A percentile compares a stretch with the other conserved stretches of the same genome.
phyloP scores from a whole-genome alignment of 2,888 invertebrate genomes.

The Caenorhabditis wallacei region DNA sequence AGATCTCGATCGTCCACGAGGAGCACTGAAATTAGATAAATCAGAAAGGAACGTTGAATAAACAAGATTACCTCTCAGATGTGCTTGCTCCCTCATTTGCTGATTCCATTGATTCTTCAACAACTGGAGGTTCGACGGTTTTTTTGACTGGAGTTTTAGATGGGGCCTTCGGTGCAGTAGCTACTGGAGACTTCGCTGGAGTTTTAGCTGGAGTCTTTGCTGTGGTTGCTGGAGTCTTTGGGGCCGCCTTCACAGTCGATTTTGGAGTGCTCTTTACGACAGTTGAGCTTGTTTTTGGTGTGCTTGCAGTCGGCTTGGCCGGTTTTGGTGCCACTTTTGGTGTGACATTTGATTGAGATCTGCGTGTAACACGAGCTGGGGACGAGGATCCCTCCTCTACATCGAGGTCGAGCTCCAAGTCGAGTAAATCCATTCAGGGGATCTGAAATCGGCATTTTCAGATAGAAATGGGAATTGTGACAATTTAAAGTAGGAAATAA shows the following conservation, averaged over 20 bases:
- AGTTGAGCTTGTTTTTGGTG: background rate
- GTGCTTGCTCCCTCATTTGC: background rate
- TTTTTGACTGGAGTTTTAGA: background rate
- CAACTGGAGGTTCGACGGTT: no score
- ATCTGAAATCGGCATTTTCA: slow-evolving; percentile 11
- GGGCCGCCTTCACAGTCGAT: background rate
- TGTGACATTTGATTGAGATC: slow-evolving; percentile 25
- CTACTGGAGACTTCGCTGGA: background rate
- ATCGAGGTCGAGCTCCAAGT: slow-evolving; percentile 48
- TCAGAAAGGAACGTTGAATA: background rate
- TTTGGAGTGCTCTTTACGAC: background rate
- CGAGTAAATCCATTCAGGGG: slow-evolving; percentile 45
- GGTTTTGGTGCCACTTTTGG: slow-evolving; percentile 11
- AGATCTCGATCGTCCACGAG: slow-evolving; percentile 12
- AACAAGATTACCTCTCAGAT: background rate
- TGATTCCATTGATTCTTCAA: background rate
- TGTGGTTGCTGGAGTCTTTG: background rate
- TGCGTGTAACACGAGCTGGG: slow-evolving; percentile 15
- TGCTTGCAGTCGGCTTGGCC: background rate
- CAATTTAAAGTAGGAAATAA: background rate
- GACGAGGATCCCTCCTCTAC: slow-evolving; percentile 21
- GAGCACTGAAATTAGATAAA: slow-evolving; percentile 1
- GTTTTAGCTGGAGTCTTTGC: background rate
- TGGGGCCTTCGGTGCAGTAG: no score
- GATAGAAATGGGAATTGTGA: no score